Evolutionary conservation across 2,888 invertebrate species (phyloP), one percentile per base, ranked within the genome.

Genomic region (Leucozona laternaria): DNA sequence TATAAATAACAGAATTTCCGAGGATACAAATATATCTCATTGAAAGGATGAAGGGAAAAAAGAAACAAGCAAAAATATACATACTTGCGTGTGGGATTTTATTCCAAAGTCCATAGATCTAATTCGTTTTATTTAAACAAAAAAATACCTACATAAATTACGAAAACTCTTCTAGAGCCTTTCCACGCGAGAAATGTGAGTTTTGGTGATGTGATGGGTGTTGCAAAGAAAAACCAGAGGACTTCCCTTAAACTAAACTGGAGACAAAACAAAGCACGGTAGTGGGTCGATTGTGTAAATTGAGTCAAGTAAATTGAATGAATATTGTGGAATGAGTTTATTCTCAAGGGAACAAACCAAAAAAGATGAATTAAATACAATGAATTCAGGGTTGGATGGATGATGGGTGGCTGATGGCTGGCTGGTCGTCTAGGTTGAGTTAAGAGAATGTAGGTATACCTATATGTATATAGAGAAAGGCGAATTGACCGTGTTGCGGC

Each of bases 291-390:
- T 78, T 81, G 78, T 78, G 78, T 58, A 82, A 86, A 78, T 86
- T 73, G 73, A 86, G 77, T 75, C 78, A 81, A 80, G 81, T 64
- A 53, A 70, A 78, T 76, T 76, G 66, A 79, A 75, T 71, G 60
- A 83, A 82, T n/a, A n/a, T 78, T 78, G 75, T 79, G 55, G 81
- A 73, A 70, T 20, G 62, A 70, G 75, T 82, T 75, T n/a, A n/a
- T n/a, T 78, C 82, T 58, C 82, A 45, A 71, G 78, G 75, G 73
- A 80, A 53, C 37, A 75, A 75, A 72, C 43, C 50, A 76, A 15
- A 57, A 75, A 43, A 57, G 48, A 57, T 66, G 53, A 48, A 79
- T 62, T 25, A 53, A 53, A 25, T 53, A 53, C 8, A 34, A 45
- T 40, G 17, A 58, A 60, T 34, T 34, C 5, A 15, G 15, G 15